These are phyloP conservation scores for Rhynchonycteris naso DNA, from an alignment of 2,797 vertebrate genomes.

Conservation along the genomic window DNA sequence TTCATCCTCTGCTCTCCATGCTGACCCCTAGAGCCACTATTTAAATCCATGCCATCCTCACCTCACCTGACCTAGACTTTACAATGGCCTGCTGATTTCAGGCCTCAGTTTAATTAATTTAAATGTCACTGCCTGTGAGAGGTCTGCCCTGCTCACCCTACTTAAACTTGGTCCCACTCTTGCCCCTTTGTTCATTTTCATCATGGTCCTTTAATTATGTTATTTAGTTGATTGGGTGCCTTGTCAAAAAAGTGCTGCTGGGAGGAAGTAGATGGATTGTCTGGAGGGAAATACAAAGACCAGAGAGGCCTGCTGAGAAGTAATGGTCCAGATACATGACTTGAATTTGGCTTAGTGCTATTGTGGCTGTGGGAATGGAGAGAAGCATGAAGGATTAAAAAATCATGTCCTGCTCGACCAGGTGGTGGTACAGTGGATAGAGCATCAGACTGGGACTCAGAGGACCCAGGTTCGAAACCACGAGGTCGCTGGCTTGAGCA, in stretches of 20 bases:
- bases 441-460: too few species aligned
- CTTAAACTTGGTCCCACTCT: not conserved
- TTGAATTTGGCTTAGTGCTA: not conserved
- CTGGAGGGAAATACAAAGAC: not conserved
- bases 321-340: not conserved
- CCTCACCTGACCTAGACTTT: not conserved
- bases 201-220: not conserved
- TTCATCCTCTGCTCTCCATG: not conserved
- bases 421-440: too few species aligned
- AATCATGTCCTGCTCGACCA: too few species aligned
- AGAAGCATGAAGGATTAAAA: not conserved
- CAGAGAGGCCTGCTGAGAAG: not conserved
- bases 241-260: not conserved
- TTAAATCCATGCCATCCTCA: not conserved
- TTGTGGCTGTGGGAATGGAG: not conserved
- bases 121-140: not conserved
- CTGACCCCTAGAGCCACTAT: not conserved
- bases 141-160: too few species aligned
- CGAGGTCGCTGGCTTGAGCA: too few species aligned
- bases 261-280: not conserved
- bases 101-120: not conserved
- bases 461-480: too few species aligned
- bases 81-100: not conserved
- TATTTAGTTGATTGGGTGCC: not conserved
- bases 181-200: not conserved